Conservation (phyloP, 2,797 vertebrate genomes). For the Uromys caudimaculatus region DNA sequence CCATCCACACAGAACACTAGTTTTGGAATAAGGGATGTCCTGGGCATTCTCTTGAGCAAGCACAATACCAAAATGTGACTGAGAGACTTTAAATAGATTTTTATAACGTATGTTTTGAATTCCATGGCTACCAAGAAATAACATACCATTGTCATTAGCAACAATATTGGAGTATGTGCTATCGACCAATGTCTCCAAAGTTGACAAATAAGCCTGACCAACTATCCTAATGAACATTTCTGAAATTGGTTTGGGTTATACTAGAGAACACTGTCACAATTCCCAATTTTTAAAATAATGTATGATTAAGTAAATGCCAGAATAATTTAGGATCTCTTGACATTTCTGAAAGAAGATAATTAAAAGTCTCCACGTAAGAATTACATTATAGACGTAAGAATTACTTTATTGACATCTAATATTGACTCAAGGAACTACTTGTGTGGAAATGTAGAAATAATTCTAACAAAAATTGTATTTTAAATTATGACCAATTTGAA, state of each 20-base stretch:
- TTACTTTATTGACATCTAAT: neutral
- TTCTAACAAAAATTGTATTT: conserved; percentile 13
- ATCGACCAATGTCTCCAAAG: neutral
- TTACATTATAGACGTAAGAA: conserved; percentile 4
- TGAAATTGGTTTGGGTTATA: neutral
- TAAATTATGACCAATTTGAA: conserved; percentile 33
- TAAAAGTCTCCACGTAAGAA: conserved; percentile 43
- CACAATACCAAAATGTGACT: neutral
- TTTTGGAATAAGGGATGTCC: neutral
- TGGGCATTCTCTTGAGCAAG: neutral
- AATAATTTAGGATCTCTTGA: neutral
- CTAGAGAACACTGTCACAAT: neutral
- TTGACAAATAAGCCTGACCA: neutral
- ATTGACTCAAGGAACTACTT: conserved; percentile 9
- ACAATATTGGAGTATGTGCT: neutral
- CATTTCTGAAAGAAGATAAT: conserved; percentile 29
- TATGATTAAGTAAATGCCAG: neutral
- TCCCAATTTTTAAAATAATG: neutral
- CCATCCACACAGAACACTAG: neutral
- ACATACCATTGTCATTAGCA: neutral
- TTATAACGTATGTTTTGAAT: neutral
- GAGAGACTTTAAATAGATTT: neutral
- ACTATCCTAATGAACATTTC: neutral
- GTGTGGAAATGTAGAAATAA: neutral
- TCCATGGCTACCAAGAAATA: neutral